A percentile compares a stretch with the other conserved stretches of the same genome.
Conservation (phyloP, 2,888 invertebrate genomes). For the Melanostoma scalare region DNA sequence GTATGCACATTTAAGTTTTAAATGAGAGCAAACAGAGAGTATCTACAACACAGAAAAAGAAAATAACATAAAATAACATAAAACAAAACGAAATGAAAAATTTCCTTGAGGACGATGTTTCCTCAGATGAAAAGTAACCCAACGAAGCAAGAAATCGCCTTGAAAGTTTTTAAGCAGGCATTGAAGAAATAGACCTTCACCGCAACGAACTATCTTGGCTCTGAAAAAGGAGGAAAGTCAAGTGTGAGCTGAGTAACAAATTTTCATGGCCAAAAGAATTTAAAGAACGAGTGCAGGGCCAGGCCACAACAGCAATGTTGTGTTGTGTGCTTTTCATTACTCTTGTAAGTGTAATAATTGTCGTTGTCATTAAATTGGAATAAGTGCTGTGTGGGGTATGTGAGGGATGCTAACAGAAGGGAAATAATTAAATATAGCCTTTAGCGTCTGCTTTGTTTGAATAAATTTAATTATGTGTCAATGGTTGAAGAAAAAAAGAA, state of each 20-base stretch:
- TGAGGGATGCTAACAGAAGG: conserved; percentile 8
- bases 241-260: conserved; percentile 44
- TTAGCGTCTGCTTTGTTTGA: conserved; percentile 28
- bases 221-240: conserved; percentile 45
- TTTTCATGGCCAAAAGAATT: conserved; percentile 22
- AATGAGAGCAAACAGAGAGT: conserved; percentile 31
- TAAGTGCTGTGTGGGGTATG: conserved; percentile 10
- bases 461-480: conserved; percentile 58
- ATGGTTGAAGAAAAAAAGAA: conserved; percentile 32
- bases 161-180: conserved; percentile 61
- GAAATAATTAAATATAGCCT: conserved; percentile 64
- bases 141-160: conserved; percentile 51
- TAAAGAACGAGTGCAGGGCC: conserved; percentile 5
- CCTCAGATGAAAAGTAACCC: conserved; percentile 48
- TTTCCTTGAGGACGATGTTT: conserved; percentile 62
- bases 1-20: conserved; percentile 57
- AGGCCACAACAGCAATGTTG: conserved; percentile 29
- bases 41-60: conserved; percentile 1
- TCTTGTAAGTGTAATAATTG: conserved; percentile 60
- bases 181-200: conserved; percentile 64
- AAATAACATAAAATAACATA: background rate
- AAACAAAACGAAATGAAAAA: conserved; percentile 39
- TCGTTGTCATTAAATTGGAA: conserved; percentile 65
- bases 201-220: conserved; percentile 63
- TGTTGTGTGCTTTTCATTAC: conserved; percentile 62